A percentile compares a stretch with the other conserved stretches of the same genome.
These are phyloP conservation scores for Paraplagusia blochii DNA, from an alignment of 2,113 vertebrate genomes.

Conservation along the genomic window DNA sequence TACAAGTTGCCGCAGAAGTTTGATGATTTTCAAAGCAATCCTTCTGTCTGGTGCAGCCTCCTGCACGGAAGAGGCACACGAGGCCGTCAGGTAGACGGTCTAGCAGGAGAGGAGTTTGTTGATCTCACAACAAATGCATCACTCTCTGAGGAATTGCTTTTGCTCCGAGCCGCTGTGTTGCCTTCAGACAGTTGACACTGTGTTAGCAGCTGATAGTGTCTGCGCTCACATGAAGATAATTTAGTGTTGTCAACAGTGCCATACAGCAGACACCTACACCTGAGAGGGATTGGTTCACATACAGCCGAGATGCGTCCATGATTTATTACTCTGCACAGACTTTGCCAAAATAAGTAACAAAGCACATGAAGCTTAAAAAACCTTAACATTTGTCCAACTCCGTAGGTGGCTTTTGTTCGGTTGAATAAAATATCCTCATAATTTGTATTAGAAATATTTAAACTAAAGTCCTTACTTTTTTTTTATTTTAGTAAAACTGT, in stretches of 20 bases:
- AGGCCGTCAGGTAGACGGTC: conserved; percentile 34
- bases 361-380: too few relatives aligned
- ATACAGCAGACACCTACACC: not conserved
- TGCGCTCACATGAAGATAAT: conserved; percentile 16
- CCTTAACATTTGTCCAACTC: too few relatives aligned
- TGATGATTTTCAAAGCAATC: not conserved
- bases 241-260: not conserved
- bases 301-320: not conserved
- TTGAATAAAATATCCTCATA: too few relatives aligned
- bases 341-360: too few relatives aligned
- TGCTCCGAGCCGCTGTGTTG: conserved; percentile 28
- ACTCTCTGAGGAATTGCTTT: conserved; percentile 20
- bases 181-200: conserved; percentile 23
- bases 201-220: conserved; percentile 11
- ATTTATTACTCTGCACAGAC: not conserved
- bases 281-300: too few relatives aligned
- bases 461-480: too few relatives aligned
- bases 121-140: conserved; percentile 45
- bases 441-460: too few relatives aligned
- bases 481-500: too few relatives aligned
- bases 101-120: conserved; percentile 24
- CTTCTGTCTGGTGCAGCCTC: not conserved
- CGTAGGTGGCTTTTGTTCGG: too few relatives aligned
- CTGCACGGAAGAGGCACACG: conserved; percentile 18
- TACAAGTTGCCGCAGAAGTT: not conserved